Evolutionary conservation across 1,140 invertebrate genomes (phyloP).

Genomic region (Callitettix versicolor): DNA sequence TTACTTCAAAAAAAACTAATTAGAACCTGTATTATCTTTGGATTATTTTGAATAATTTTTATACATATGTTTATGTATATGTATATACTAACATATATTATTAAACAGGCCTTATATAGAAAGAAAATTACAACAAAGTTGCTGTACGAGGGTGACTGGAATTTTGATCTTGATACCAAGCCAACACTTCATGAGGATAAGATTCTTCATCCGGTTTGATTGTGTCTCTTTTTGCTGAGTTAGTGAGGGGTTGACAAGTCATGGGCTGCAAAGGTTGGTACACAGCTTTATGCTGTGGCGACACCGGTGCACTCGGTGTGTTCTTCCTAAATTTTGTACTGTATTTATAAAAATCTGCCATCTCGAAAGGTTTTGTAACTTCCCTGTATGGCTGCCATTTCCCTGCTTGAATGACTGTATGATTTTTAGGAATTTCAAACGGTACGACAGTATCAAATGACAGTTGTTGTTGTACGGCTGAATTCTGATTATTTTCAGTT

Average conservation of each 20-base stretch:
- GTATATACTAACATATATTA: too few species aligned
- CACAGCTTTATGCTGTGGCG: constrained; percentile 37
- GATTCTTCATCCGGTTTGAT: constrained; percentile 27
- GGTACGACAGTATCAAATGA: constrained; percentile 38
- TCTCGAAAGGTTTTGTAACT: constrained; percentile 90
- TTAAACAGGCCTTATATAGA: background rate
- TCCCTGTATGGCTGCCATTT: constrained; percentile 87
- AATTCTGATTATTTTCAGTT: constrained; percentile 1
- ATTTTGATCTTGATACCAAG: constrained; percentile 35
- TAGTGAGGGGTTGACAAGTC: constrained; percentile 35
- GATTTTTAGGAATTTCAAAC: constrained; percentile 62
- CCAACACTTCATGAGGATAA: constrained; percentile 34
- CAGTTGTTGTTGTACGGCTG: background rate
- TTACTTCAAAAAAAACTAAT: too few species aligned
- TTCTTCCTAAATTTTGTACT: constrained; percentile 74
- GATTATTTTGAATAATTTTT: too few species aligned
- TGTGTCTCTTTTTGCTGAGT: too few species aligned
- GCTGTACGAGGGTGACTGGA: constrained; percentile 24
- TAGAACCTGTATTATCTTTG: too few species aligned
- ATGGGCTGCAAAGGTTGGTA: constrained; percentile 38
- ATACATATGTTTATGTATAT: too few species aligned
- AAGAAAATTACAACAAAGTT: constrained; percentile 24
- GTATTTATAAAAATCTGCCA: constrained; percentile 96
- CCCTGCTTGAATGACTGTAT: constrained; percentile 73
- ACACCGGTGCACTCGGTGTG: constrained; percentile 24